Evolutionary conservation across 2,113 vertebrate genomes (phyloP), one percentile per base, ranked within the genome.

Genomic region (Pholis gunnellus): DNA sequence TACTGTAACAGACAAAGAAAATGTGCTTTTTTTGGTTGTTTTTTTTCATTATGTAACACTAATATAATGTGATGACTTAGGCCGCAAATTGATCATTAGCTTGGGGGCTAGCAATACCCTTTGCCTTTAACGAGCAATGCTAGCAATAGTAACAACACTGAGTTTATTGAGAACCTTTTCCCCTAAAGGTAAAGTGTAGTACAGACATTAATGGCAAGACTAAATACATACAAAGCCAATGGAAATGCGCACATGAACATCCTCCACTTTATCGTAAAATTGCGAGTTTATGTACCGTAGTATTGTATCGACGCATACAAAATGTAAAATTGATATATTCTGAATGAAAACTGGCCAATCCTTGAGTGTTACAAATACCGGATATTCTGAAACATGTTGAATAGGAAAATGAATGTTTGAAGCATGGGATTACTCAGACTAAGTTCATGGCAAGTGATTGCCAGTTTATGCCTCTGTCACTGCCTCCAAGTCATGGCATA

Each of bases 51-150:
- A 29, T 17, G 57, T 31, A 61, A 52, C 9, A 60, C 27, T 25
- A 67, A 79, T 82, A 8, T 57, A 64, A 73, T 48, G 17, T 59
- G 57, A 59, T 57, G 44, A 22, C 68, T 57, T 38, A 48, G 25
- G 69, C 54, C 1, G 31, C 29, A 86, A 56, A 67, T 38, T 40
- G 22, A 68, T 79, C 71, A 84, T 79, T 64, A 84, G 52, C 73
- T 87, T 42, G 25, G 78, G 78, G 22, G 66, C 40, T 22, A 72
- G 69, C 29, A 56, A 8, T 57, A 63, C 11, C 4, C 29, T 81
- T 82, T 83, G n/a, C 7, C 68, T 81, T 83, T 42, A 81, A 83
- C 18, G 10, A 81, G 61, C 57, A 64, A n/a, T 70, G 64, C 34
- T 40, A 70, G 48, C 64, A 74, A 38, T 25, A 34, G 10, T 31